Evolutionary conservation across 2,113 vertebrate genomes (phyloP).

Genomic region (Nesoenas mayeri): DNA sequence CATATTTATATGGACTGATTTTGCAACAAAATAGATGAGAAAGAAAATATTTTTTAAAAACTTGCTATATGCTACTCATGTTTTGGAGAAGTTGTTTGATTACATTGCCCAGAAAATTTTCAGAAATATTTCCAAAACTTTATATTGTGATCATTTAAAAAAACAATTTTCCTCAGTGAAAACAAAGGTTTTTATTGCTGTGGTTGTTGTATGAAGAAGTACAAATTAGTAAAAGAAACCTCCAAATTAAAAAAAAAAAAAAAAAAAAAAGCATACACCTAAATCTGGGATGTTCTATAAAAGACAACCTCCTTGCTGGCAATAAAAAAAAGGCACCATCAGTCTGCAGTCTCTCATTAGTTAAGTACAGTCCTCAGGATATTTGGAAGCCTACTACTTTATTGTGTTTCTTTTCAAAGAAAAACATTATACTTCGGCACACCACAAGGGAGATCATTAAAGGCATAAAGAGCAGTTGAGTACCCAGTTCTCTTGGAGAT

Average conservation of each 20-base stretch:
- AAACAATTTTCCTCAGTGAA: not conserved
- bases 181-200: not conserved
- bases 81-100: not conserved
- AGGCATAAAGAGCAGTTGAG: not conserved
- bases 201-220: not conserved
- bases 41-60: not conserved
- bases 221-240: slow-evolving; percentile 16
- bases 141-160: not conserved
- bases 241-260: not conserved
- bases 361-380: not conserved
- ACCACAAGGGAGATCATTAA: not conserved
- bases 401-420: slow-evolving; percentile 3
- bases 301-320: not conserved
- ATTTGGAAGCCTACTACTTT: not conserved
- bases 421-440: not conserved
- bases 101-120: not conserved
- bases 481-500: not conserved
- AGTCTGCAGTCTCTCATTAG: not conserved
- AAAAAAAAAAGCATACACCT: not conserved
- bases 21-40: not conserved
- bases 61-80: not conserved
- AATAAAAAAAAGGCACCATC: not conserved
- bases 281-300: not conserved
- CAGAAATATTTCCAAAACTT: not conserved
- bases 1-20: not conserved